Base-by-base conservation (phyloP, 2,113 vertebrate species). In the Ciconia boyciana region DNA sequence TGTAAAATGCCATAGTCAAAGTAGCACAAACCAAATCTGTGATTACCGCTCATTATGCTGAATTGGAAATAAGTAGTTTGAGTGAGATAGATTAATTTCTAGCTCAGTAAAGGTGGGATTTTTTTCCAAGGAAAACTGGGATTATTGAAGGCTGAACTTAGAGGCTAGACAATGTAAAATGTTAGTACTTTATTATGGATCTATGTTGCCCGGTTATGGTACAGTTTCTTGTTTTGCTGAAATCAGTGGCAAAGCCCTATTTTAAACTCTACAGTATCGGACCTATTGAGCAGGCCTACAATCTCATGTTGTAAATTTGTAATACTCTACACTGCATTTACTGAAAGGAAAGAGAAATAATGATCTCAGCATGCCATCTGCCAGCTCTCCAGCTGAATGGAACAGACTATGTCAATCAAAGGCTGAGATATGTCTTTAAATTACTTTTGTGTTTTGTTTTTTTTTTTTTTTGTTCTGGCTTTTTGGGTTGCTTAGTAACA, bases 321-420 rank as follows among this genome's bases (percentile, higher is more conserved):
- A 87, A 70, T 60, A 20, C 16, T 91, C 87, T 62, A 54, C 77
- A 48, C 61, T 36, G 28, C 13, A 0, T 89, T 90, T 87, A 34
- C 89, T 65, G 36, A 85, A 89, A 82, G 61, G 48, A 81, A 90
- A 52, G 66, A 80, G 75, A 83, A 95, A 31, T 90, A 64, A 82
- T 90, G 55, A 92, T 89, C 92, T 89, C 76, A 61, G 83, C 39
- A 24, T 92, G 83, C 90, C 85, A 90, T 96, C 92, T 97, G 93
- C 84, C 91, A 92, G 2, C 64, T 92, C 49, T 61, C 58, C 4
- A 2, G 25, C 90, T 96, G 93, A 90, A 81, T 78, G 64, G 89
- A 89, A 75, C 55, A 88, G 78, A 61, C 64, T 75, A 9, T 93
- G 79, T 83, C 83, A 96, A 85, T 80, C 51, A 82, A 84, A 94